Evolutionary conservation across 2,113 vertebrate genomes (phyloP).

Genomic region (Gobius niger): DNA sequence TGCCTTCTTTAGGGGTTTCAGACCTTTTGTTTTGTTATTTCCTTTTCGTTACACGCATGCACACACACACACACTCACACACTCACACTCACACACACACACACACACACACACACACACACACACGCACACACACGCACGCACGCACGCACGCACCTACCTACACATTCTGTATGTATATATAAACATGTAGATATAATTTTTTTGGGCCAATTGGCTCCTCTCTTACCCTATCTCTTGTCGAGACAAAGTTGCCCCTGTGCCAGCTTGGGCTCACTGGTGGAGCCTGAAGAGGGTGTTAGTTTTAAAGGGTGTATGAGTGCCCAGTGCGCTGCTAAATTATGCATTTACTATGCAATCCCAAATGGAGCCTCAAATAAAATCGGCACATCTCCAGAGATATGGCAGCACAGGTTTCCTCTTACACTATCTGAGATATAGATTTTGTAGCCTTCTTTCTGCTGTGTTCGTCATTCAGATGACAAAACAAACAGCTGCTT

Average conservation of each 20-base stretch:
- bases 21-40: background rate
- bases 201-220: constrained; percentile 35
- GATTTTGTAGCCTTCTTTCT: constrained; percentile 70
- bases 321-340: constrained; percentile 56
- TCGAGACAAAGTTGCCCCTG: constrained; percentile 51
- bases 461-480: constrained; percentile 74
- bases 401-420: constrained; percentile 54
- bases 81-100: too few species aligned
- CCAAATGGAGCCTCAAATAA: constrained; percentile 63
- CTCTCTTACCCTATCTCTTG: constrained; percentile 33
- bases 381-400: constrained; percentile 49
- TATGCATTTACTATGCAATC: constrained; percentile 69
- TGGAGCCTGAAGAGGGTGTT: constrained; percentile 65
- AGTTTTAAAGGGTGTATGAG: constrained; percentile 45
- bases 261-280: constrained; percentile 60
- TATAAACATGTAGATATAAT: background rate
- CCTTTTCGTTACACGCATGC: constrained; percentile 10
- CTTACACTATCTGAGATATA: constrained; percentile 69
- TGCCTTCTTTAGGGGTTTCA: constrained; percentile 18
- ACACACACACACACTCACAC: constrained; percentile 14
- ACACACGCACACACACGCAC: too few species aligned
- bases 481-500: constrained; percentile 97
- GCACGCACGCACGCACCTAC: too few species aligned
- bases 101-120: too few species aligned
- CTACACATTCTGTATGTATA: too few species aligned